A percentile compares a stretch with the other conserved stretches of the same genome.
Evolutionary conservation across 1,140 invertebrate genomes (phyloP).

Genomic region (Arion vulgaris): DNA sequence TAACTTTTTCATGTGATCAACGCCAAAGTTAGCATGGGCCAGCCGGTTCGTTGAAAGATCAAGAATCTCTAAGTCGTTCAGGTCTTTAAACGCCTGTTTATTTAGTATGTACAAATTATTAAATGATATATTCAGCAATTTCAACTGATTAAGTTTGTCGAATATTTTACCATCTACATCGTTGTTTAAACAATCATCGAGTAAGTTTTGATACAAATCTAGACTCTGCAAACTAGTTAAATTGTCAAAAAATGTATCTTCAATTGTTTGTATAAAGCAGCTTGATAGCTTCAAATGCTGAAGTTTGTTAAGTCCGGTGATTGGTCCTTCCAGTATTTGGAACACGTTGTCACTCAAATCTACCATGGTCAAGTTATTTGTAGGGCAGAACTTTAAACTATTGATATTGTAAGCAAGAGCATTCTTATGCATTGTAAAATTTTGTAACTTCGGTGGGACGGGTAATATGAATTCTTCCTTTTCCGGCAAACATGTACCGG

Average conservation of each 20-base stretch:
- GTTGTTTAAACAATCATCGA: constrained; percentile 3
- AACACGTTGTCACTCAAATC: constrained; percentile 19
- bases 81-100: neutral
- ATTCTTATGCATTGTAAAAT: constrained; percentile 16
- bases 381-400: constrained; percentile 17
- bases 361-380: neutral
- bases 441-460: constrained; percentile 11
- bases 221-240: neutral
- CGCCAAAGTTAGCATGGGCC: neutral
- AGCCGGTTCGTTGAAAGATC: constrained; percentile 23
- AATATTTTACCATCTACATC: neutral
- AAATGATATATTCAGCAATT: constrained; percentile 17
- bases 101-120: constrained; percentile 24
- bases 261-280: constrained; percentile 23
- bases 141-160: neutral
- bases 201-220: constrained; percentile 13
- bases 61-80: neutral
- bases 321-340: neutral
- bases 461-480: neutral
- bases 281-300: constrained; percentile 10
- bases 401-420: constrained; percentile 14
- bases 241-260: constrained; percentile 1
- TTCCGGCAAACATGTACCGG: neutral
- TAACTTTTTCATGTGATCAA: constrained; percentile 9
- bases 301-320: constrained; percentile 13